phyloP scores from a whole-genome alignment of 2,888 invertebrate genomes.

The Torymus aiolomorphi region DNA sequence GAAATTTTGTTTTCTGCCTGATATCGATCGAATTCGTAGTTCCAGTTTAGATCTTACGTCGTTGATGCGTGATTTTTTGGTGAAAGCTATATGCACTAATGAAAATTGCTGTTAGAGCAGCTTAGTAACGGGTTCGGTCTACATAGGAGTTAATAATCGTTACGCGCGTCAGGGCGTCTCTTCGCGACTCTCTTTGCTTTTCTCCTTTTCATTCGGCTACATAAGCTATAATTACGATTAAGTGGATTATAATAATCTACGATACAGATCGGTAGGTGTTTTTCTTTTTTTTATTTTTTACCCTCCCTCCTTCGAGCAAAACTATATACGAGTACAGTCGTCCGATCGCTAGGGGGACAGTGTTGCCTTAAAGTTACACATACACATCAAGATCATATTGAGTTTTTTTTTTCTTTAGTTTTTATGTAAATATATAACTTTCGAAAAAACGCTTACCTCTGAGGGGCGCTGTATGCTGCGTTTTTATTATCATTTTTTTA shows the following conservation, averaged over 20 bases:
- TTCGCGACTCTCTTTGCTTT: conserved; percentile 3
- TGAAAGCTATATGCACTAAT: conserved; percentile 8
- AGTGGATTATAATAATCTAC: conserved; percentile 21
- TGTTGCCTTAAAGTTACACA: conserved; percentile 36
- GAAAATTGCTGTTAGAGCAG: too few species aligned
- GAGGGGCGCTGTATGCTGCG: conserved; percentile 34
- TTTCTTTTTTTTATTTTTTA: conserved; percentile 13
- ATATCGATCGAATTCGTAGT: too few species aligned
- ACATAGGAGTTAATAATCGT: too few species aligned
- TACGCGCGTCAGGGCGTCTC: conserved; percentile 1
- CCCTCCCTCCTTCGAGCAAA: conserved; percentile 11
- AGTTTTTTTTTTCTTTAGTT: too few species aligned
- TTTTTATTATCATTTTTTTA: background rate
- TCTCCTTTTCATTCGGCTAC: conserved; percentile 14
- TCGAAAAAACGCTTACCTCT: conserved; percentile 39
- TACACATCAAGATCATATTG: conserved; percentile 46
- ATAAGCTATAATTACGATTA: conserved; percentile 38
- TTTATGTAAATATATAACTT: conserved; percentile 36
- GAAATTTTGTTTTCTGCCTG: background rate
- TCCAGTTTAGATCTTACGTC: too few species aligned
- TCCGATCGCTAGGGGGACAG: conserved; percentile 18
- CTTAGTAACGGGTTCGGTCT: too few species aligned
- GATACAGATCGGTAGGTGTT: conserved; percentile 3
- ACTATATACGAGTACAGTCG: background rate
- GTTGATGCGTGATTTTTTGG: conserved; percentile 9